These are phyloP conservation scores for Tachysurus vachellii DNA, from an alignment of 2,113 vertebrate species.

Conservation along the genomic window DNA sequence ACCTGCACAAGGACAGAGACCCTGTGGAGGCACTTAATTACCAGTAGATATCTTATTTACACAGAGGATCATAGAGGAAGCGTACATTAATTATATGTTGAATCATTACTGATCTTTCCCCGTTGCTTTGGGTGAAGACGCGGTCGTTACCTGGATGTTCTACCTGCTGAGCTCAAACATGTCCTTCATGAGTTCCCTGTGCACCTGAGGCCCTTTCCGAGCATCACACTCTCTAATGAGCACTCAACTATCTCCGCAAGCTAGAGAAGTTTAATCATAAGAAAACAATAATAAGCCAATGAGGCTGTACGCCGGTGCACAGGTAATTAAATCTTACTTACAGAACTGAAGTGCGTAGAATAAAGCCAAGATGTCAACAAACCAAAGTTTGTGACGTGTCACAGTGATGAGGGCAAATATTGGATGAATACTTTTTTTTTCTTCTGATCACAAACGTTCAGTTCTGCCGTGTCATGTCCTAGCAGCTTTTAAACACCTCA, in stretches of 20 bases:
- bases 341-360: background rate
- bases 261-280: slow-evolving; percentile 17
- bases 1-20: background rate
- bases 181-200: background rate
- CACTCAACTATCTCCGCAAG: background rate
- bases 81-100: background rate
- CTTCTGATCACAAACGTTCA: background rate
- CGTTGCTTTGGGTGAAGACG: background rate
- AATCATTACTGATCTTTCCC: slow-evolving; percentile 11
- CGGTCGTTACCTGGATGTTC: slow-evolving; percentile 8
- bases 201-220: slow-evolving; percentile 14
- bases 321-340: background rate
- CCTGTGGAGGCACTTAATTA: background rate
- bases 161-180: background rate
- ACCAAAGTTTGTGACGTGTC: background rate
- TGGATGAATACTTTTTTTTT: background rate
- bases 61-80: background rate
- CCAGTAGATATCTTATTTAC: background rate
- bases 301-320: background rate
- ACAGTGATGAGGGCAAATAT: background rate
- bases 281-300: slow-evolving; percentile 7
- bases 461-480: background rate
- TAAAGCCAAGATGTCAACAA: background rate
- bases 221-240: slow-evolving; percentile 18
- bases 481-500: background rate